These are phyloP conservation scores for Sander lucioperca DNA, from an alignment of 2,113 vertebrate species.

Conservation along the genomic window DNA sequence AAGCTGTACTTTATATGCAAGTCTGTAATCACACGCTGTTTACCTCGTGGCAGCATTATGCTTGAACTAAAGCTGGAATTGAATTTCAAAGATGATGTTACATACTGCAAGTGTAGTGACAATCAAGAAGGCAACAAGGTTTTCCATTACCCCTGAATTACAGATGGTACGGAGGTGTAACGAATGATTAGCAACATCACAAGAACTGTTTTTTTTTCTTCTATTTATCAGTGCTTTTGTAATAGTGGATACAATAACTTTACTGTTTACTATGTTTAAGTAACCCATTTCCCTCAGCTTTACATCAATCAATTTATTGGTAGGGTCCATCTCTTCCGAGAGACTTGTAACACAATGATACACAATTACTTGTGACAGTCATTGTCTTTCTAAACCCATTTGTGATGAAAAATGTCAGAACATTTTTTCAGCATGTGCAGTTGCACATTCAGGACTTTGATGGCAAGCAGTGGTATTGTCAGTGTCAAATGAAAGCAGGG, in stretches of 20 bases:
- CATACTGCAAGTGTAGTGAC: constrained; percentile 41
- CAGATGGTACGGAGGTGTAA: constrained; percentile 44
- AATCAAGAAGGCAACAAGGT: constrained; percentile 56
- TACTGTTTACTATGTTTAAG: constrained; percentile 28
- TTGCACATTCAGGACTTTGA: constrained; percentile 13
- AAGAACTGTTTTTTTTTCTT: constrained; percentile 6
- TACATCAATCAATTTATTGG: constrained; percentile 3
- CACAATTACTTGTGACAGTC: constrained; percentile 14
- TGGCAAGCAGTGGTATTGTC: constrained; percentile 1
- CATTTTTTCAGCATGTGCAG: constrained; percentile 17
- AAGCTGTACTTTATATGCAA: constrained; percentile 37
- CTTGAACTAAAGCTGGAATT: constrained; percentile 28
- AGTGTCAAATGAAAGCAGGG: constrained; percentile 25
- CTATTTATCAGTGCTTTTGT: constrained; percentile 25
- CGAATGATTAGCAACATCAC: constrained; percentile 44
- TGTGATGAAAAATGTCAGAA: constrained; percentile 3
- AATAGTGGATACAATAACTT: constrained; percentile 16
- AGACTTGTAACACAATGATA: background rate
- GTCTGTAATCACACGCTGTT: constrained; percentile 59
- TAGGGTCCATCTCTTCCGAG: background rate
- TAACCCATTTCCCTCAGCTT: constrained; percentile 13
- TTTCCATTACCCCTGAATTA: constrained; percentile 40
- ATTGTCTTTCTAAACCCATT: constrained; percentile 25
- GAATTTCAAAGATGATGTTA: constrained; percentile 53
- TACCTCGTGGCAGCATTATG: constrained; percentile 40